Base-by-base conservation (phyloP, 2,797 vertebrate genomes). In the Hylomyscus alleni region DNA sequence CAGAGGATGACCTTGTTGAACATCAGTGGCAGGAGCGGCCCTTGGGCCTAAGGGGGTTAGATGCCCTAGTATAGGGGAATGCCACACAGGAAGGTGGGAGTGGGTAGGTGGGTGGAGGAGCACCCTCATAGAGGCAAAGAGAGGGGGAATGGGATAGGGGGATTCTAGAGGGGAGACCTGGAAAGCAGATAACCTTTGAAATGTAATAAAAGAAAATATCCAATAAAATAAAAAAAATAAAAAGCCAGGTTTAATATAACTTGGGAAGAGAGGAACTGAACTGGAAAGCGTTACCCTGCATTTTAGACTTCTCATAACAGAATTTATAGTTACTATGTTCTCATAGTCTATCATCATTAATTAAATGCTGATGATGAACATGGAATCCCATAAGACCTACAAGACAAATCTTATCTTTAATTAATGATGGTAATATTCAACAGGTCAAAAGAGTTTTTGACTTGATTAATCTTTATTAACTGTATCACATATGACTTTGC, bases 381-480 rank as follows among this genome's bases (percentile, higher is more conserved):
- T 29, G 3, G 5, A 58, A 0, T 83, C 10, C 2, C 67, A 93
- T 54, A 87, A 90, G 31, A 4, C 6, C 31, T 54, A 0, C 9
- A 10, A 19, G 34, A 37, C 4, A 95, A 83, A 52, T 89, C 87
- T 80, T 14, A 78, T 83, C 37, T 94, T 92, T 80, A 86, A 87
- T 65, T 86, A 81, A 87, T 62, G 4, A 60, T 88, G 47, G 5
- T 60, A 34, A 89, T 34, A 76, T 1, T 10, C 67, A 56, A 40
- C 9, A 73, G 19, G 29, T 40, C 67, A 40, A 75, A 96, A 95
- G 29, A 0, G 56, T 72, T 58, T 96, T 77, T 93, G 77, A 10
- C 67, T 73, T 88, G 72, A 3, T 58, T 88, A 62, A 75, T 34
- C 29, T 80, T 81, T 19, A 91, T 93, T 93, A 96, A 54, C 13